These are phyloP conservation scores for Hassar affinis DNA, from an alignment of 2,113 vertebrate species.

Conservation along the genomic window DNA sequence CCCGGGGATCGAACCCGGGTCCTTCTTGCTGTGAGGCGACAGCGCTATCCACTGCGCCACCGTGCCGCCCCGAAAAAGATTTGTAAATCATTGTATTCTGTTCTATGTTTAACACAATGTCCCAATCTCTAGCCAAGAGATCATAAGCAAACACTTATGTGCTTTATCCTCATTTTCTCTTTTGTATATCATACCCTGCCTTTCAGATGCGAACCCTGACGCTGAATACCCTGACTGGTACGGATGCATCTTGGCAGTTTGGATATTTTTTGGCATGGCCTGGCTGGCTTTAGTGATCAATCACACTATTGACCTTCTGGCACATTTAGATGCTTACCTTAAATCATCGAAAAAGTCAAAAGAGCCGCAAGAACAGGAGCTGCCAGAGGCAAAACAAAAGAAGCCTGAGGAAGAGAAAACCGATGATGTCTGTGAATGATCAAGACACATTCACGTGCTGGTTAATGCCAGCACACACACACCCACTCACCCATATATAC, in stretches of 20 bases:
- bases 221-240: slow-evolving; percentile 83
- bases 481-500: neutral
- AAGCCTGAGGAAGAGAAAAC: neutral
- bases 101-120: no score
- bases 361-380: slow-evolving; percentile 43
- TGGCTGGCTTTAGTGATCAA: slow-evolving; percentile 90
- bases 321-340: slow-evolving; percentile 65
- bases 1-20: no score
- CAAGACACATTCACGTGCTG: neutral
- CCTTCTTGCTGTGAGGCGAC: no score
- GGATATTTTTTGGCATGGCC: slow-evolving; percentile 94
- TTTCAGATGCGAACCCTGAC: slow-evolving; percentile 79
- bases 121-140: no score
- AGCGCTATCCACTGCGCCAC: no score
- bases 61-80: no score
- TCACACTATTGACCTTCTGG: slow-evolving; percentile 79
- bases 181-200: neutral
- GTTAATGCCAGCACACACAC: no score
- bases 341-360: slow-evolving; percentile 51
- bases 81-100: no score
- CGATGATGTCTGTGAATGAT: slow-evolving; percentile 10
- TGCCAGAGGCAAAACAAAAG: slow-evolving; percentile 36
- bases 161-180: neutral
- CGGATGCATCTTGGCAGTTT: slow-evolving; percentile 78
- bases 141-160: neutral